phyloP scores from a whole-genome alignment of 2,888 invertebrate species.

The Formica aserva region DNA sequence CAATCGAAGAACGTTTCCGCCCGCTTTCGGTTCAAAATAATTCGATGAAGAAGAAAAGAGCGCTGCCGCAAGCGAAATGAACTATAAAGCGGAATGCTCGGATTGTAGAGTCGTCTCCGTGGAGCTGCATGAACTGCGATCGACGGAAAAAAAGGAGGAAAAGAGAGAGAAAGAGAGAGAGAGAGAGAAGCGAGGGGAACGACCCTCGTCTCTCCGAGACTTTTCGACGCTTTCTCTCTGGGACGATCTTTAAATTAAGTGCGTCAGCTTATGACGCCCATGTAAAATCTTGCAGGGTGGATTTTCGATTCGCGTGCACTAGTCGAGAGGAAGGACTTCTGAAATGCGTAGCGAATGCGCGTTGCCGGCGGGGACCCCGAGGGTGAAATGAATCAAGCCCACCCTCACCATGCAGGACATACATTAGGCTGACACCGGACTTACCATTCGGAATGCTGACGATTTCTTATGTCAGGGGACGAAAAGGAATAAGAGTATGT shows the following conservation, averaged over 20 bases:
- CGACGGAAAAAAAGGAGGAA: neutral
- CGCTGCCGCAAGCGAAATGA: conserved; percentile 78
- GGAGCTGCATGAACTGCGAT: conserved; percentile 55
- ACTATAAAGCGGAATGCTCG: conserved; percentile 81
- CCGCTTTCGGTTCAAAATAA: conserved; percentile 29
- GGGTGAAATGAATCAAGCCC: conserved; percentile 78
- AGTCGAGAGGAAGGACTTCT: conserved; percentile 60
- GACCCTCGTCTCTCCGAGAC: conserved; percentile 67
- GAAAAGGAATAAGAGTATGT: conserved; percentile 60
- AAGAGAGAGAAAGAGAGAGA: neutral
- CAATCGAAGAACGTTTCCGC: conserved; percentile 30
- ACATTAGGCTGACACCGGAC: conserved; percentile 72
- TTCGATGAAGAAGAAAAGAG: conserved; percentile 65
- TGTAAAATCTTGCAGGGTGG: conserved; percentile 81
- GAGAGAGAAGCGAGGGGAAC: conserved; percentile 15
- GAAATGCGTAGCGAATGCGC: conserved; percentile 81
- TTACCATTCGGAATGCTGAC: conserved; percentile 70
- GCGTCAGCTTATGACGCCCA: conserved; percentile 82
- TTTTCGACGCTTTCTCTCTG: conserved; percentile 68
- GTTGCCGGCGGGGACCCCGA: conserved; percentile 68
- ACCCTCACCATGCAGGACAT: conserved; percentile 74
- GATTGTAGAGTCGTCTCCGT: conserved; percentile 77
- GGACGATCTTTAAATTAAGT: conserved; percentile 84
- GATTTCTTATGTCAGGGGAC: conserved; percentile 65
- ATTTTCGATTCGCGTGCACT: conserved; percentile 70